Base-by-base conservation (phyloP, 2,888 invertebrate genomes). In the Silvanus unidentatus region DNA sequence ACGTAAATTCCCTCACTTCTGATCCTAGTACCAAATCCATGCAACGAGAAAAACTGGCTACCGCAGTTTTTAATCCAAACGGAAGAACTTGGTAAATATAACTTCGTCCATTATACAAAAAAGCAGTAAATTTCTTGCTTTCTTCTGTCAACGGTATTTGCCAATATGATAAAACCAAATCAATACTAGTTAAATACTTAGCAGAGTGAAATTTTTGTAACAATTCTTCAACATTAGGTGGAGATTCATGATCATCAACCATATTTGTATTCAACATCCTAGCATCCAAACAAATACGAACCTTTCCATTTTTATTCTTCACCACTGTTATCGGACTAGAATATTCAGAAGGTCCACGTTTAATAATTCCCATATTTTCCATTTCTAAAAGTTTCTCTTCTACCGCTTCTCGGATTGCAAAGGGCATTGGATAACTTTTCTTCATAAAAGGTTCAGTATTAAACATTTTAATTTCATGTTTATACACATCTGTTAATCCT, bases 271-370 rank as follows among this genome's bases (percentile, higher is more conserved):
- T 37, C 4, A 37, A 13, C 3, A 9, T 15, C 5, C 37, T 10
- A 10, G 37, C 37, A 14, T 37, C 37, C 12, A 37, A 15, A 16
- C 37, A 37, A 11, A 37, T 15, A 13, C 37, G 14, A 4, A 43
- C 32, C 2, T 15, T 11, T 2, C 30, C 39, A 11, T 43, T 30
- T 27, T 38, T 43, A 14, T 43, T 43, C 30, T 11, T 39, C 2
- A 39, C 43, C 4, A 35, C 35, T 9, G 40, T 40, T 35, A 39
- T 35, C 8, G 40, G 44, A 16, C 35, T 40, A 8, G 28, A 44
- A 11, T 34, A 44, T 32, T 5, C 11, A 4, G 32, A 11, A 5
- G n/a, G n/a, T 12, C 3, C 32, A 4, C 32, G 32, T 32, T 32
- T 11, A 32, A 32, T 32, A n/a, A n/a, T n/a, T n/a, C n/a, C n/a